phyloP scores from a whole-genome alignment of 2,113 vertebrate genomes.

The Triplophysa siluroides region DNA sequence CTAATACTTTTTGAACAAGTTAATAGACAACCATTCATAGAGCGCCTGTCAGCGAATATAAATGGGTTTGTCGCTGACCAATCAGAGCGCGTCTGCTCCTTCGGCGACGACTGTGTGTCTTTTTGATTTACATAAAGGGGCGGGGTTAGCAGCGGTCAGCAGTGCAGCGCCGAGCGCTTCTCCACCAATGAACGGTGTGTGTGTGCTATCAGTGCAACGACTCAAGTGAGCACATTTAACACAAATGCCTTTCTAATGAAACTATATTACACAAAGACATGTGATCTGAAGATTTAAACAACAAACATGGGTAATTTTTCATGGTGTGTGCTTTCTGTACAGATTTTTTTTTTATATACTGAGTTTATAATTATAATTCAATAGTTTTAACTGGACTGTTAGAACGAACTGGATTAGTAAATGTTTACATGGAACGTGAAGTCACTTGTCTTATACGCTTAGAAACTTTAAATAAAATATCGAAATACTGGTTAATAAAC shows the following conservation, averaged over 20 bases:
- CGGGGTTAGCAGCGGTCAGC: slow-evolving; percentile 74
- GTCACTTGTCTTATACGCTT: background rate
- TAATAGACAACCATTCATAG: slow-evolving; percentile 99
- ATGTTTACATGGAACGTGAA: background rate
- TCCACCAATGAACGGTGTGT: slow-evolving; percentile 80
- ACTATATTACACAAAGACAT: slow-evolving; percentile 10
- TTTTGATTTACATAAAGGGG: slow-evolving; percentile 88
- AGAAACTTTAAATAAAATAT: background rate
- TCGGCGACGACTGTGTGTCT: slow-evolving; percentile 67
- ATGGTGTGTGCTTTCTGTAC: background rate
- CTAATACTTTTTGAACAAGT: slow-evolving; percentile 99
- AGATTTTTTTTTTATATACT: background rate
- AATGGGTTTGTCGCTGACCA: slow-evolving; percentile 91
- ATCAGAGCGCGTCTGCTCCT: slow-evolving; percentile 87
- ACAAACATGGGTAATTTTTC: background rate
- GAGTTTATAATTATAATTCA: background rate
- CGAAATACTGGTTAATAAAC: too few relatives aligned
- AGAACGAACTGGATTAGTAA: background rate
- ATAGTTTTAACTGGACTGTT: background rate
- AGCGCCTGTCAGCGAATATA: slow-evolving; percentile 99
- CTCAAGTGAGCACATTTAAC: slow-evolving; percentile 78
- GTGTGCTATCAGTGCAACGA: slow-evolving; percentile 80
- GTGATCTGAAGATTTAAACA: background rate
- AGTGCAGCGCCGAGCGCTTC: slow-evolving; percentile 65
- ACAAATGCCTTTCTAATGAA: slow-evolving; percentile 42